Percentiles rank a stretch among this genome's conserved stretches.
Conservation (phyloP, 2,797 vertebrate genomes). For the Enteromius unitaeniatus region DNA sequence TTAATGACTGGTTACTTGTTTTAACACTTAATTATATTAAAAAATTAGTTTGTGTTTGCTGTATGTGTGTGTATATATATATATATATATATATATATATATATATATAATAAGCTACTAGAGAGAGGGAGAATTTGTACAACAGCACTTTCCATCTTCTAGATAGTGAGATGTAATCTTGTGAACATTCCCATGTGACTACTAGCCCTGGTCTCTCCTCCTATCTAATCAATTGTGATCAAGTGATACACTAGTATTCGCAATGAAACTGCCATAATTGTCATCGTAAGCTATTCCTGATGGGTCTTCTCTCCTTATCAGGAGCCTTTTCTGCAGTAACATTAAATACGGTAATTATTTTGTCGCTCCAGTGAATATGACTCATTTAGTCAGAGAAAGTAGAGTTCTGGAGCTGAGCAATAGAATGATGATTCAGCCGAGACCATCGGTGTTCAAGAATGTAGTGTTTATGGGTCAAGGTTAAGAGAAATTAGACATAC, state of each 20-base stretch:
- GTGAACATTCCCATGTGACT: constrained; percentile 2
- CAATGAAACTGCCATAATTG: constrained; percentile 7
- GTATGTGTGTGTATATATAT: no score
- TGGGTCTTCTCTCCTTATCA: constrained; percentile 21
- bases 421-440: neutral
- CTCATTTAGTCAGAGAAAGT: constrained; percentile 46
- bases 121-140: neutral
- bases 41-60: no score
- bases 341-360: constrained; percentile 46
- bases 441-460: constrained; percentile 8
- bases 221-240: constrained; percentile 3
- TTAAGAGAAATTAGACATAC: constrained; percentile 35
- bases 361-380: constrained; percentile 47
- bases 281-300: neutral
- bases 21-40: no score
- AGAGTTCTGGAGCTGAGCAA: constrained; percentile 29
- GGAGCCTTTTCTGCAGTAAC: constrained; percentile 15
- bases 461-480: constrained; percentile 34
- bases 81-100: no score
- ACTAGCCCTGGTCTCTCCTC: constrained; percentile 1
- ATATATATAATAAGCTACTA: no score
- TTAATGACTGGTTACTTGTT: no score
- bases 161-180: neutral
- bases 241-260: neutral
- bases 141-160: neutral